Evolutionary conservation across 2,888 invertebrate species (phyloP).

Genomic region (Rambutsinella grinnellia): DNA sequence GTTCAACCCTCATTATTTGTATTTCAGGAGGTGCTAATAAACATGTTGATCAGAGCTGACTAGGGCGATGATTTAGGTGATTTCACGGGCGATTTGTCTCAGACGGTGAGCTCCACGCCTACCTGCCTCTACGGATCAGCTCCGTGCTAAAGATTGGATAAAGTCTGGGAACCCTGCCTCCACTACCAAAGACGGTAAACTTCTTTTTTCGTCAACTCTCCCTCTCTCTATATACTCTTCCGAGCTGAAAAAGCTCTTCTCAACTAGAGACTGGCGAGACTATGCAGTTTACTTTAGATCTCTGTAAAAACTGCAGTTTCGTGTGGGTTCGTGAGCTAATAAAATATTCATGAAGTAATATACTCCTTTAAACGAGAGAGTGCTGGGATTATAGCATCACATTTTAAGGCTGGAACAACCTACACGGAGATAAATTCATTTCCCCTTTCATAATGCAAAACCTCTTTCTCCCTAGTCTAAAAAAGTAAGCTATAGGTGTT

Average conservation of each 20-base stretch:
- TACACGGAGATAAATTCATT: no score
- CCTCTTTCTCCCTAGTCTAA: no score
- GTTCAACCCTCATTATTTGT: conserved; percentile 38
- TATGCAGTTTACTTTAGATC: no score
- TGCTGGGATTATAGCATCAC: conserved; percentile 13
- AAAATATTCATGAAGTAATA: conserved; percentile 42
- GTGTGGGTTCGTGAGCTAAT: conserved; percentile 45
- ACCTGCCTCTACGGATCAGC: conserved; percentile 51
- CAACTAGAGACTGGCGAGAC: no score
- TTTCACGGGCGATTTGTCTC: conserved; percentile 65
- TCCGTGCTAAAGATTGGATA: conserved; percentile 45
- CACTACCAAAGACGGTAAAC: conserved; percentile 53
- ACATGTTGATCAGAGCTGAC: conserved; percentile 65
- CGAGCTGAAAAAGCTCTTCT: no score
- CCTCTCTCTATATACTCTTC: no score
- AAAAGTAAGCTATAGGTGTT: no score
- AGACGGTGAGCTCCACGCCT: conserved; percentile 60
- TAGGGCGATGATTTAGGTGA: conserved; percentile 65
- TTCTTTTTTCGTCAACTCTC: no score
- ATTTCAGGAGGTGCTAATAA: conserved; percentile 65
- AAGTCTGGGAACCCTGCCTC: conserved; percentile 56
- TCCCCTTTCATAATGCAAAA: conserved; percentile 12
- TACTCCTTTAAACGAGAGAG: conserved; percentile 14
- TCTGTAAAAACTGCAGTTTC: conserved; percentile 26
- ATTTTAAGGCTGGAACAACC: neutral